Evolutionary conservation across 2,888 invertebrate species (phyloP), one percentile per base, ranked within the genome.

Genomic region (Siphlonurus alternatus): DNA sequence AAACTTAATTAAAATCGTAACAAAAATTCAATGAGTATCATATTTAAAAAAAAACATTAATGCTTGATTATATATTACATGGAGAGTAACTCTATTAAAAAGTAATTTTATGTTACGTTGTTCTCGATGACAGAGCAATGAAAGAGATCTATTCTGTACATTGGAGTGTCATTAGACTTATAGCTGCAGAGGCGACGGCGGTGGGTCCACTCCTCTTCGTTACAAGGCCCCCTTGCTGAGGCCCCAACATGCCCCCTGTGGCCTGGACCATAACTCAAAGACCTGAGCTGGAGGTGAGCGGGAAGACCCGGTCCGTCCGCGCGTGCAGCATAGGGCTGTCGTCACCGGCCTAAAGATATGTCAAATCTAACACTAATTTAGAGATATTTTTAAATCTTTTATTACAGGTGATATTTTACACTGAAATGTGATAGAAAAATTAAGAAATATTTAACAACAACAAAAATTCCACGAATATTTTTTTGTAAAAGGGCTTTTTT

Each of bases 341-440:
- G 15, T 38, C 38, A 38, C 38, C 15, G 15, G 15, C 15, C 5
- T 18, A 20, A 56, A 10, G 7, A 56, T 10, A 56, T 56, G 56
- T 56, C 56, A 56, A 56, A 56, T n/a, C 22, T 56, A 56, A 56
- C 56, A 56, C 56, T 56, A 56, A 56, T 56, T 56, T 56, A 56
- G 7, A 20, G 56, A n/a, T 20, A 18, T 56, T n/a, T n/a, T 22
- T 38, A n/a, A n/a, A n/a, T n/a, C n/a, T n/a, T n/a, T n/a, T n/a
- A 20, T 56, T 10, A 56, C 20, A 56, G 7, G n/a, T 18, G n/a
- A 56, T 56, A 56, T 22, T 56, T 56, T 56, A 56, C 56, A 56
- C 56, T 10, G 7, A n/a, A 20, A n/a, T 56, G 56, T 22, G 56
- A 56, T n/a, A 56, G 22, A 56, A 20, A 56, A 56, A 56, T 56